A percentile compares a stretch with the other conserved stretches of the same genome.
Evolutionary conservation across 2,888 invertebrate species (phyloP).

Genomic region (Ceratothoa steindachneri): DNA sequence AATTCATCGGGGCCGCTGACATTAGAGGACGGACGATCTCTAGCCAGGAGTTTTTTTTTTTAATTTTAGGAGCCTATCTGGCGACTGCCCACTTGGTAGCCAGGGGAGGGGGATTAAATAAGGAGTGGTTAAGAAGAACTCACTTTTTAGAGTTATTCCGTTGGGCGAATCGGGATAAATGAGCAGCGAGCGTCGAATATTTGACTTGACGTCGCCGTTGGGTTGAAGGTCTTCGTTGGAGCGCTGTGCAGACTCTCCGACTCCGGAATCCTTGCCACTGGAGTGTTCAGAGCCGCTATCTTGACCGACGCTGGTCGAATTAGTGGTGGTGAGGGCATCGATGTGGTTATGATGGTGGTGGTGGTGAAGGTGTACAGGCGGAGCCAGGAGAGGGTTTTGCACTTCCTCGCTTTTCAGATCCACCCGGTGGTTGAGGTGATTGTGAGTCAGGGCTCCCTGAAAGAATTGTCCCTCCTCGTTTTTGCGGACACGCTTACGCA

Average conservation of each 20-base stretch:
- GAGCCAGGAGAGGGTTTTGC: slow-evolving; percentile 25
- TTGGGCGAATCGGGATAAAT: neutral
- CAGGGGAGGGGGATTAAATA: too few relatives aligned
- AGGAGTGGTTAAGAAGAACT: neutral
- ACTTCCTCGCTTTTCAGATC: slow-evolving; percentile 2
- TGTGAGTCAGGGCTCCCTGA: neutral
- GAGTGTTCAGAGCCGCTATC: slow-evolving; percentile 47
- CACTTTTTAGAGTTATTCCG: neutral
- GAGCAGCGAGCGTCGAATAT: neutral
- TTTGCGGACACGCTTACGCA: slow-evolving; percentile 62
- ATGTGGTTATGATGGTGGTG: neutral
- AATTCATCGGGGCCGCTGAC: too few relatives aligned
- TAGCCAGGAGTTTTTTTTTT: too few relatives aligned
- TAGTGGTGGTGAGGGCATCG: neutral
- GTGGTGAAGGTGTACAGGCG: neutral
- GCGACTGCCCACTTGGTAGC: too few relatives aligned
- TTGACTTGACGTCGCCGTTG: neutral
- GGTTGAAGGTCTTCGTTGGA: slow-evolving; percentile 43
- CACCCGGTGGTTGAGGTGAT: neutral
- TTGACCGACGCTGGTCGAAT: slow-evolving; percentile 21
- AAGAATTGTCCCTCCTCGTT: slow-evolving; percentile 17
- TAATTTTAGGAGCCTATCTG: too few relatives aligned
- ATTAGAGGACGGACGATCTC: too few relatives aligned
- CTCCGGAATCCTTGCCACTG: slow-evolving; percentile 46
- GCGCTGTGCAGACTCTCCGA: slow-evolving; percentile 43